Conservation (phyloP, 2,797 vertebrate species). For the Pseudopleuronectes americanus region DNA sequence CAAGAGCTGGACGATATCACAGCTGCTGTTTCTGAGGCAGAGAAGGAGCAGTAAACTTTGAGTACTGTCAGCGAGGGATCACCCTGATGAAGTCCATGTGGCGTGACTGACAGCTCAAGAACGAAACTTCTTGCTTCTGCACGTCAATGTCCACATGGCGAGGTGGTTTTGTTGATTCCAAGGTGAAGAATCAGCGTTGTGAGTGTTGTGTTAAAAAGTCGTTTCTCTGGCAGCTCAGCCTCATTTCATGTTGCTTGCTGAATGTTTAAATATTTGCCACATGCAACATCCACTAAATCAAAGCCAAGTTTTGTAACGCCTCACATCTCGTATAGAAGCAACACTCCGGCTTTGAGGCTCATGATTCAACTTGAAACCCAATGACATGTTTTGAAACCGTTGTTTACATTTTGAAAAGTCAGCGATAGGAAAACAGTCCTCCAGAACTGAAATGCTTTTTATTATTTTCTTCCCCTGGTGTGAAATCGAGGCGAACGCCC, state of each 20-base stretch:
- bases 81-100: background rate
- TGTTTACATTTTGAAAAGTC: conserved; percentile 47
- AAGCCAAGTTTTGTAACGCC: conserved; percentile 1
- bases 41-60: background rate
- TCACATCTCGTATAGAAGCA: background rate
- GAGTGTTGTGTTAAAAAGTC: background rate
- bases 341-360: background rate
- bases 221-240: background rate
- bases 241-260: background rate
- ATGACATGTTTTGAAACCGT: conserved; percentile 39
- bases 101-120: background rate
- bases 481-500: conserved; percentile 47
- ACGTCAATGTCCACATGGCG: no score
- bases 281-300: background rate
- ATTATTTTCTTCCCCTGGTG: conserved; percentile 61
- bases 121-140: no score
- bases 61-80: background rate
- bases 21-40: background rate
- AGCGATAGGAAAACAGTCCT: conserved; percentile 43
- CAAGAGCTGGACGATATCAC: background rate
- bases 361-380: conserved; percentile 17
- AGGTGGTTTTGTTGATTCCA: background rate
- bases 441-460: conserved; percentile 59
- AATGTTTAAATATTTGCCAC: background rate
- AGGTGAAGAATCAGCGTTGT: background rate